These are phyloP conservation scores for Platorchestia sp. DNA, from an alignment of 1,140 invertebrate genomes.

Conservation along the genomic window DNA sequence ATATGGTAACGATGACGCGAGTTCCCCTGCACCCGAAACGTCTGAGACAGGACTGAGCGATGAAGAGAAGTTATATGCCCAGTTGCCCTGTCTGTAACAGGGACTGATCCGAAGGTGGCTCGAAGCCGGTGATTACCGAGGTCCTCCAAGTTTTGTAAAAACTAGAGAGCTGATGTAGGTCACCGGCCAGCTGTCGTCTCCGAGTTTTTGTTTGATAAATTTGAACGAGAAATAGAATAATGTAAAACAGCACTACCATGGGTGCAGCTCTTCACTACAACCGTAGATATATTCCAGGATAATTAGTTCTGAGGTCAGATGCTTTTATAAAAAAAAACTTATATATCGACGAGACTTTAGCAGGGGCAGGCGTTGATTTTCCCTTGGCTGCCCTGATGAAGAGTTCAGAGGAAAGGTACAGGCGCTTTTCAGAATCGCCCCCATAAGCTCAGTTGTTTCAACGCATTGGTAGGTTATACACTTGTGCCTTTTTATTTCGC, in stretches of 20 bases:
- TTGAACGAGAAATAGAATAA: background rate
- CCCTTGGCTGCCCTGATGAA: background rate
- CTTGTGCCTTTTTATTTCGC: background rate
- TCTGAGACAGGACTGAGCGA: too few species aligned
- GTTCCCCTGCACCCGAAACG: background rate
- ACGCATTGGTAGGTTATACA: background rate
- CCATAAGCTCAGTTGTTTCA: background rate
- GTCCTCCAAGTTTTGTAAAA: background rate
- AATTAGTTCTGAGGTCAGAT: background rate
- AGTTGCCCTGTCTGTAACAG: background rate
- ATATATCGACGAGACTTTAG: background rate
- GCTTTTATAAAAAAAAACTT: background rate
- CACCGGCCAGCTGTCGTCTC: background rate
- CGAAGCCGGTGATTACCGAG: background rate
- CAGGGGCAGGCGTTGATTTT: background rate
- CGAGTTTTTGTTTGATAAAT: background rate
- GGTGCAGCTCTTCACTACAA: too few species aligned
- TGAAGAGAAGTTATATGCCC: background rate
- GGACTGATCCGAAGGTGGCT: background rate
- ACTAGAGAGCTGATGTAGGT: background rate
- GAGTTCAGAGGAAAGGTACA: background rate
- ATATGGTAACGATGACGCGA: too few species aligned
- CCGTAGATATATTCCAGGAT: background rate
- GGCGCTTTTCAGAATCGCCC: background rate
- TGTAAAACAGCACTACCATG: too few species aligned